Evolutionary conservation across 2,888 invertebrate genomes (phyloP), one percentile per base, ranked within the genome.

Genomic region (Lepeophtheirus nordmannii): DNA sequence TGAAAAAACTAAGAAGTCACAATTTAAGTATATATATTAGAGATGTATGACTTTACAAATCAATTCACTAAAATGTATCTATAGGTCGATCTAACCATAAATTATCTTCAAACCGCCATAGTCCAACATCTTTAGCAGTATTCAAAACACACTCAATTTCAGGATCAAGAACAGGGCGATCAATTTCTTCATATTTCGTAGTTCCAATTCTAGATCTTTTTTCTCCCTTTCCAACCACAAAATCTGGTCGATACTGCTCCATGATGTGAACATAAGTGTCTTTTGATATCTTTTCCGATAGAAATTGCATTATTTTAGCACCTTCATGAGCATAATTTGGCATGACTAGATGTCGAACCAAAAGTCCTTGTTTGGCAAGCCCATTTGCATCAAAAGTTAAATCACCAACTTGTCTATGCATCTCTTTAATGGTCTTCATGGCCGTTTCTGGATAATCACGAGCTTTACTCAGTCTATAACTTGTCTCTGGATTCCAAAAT

Each of bases 211-310:
- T 17, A 53, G 63, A 17, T 56, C 63, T 17, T 14, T n/a, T 63
- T 63, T 63, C 63, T 17, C 63, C 63, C 56, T 53, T 53, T 10
- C 63, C 63, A 1, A 63, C 65, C 12, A 17, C 9, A 58, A 65
- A 65, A 10, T 30, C 20, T 22, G 65, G 65, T 30, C 65, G 53
- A 38, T 65, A 65, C 38, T 65, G 65, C 39, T 65, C 65, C 65
- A 65, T 65, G 14, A 65, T 57, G 39, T 65, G 23, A 57, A 65
- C 58, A 37, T 58, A 65, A 1, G 65, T 58, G 39, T 65, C 65
- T 10, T 20, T 65, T n/a, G 65, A 65, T 30, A 65, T 39, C 14
- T 53, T 22, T 14, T 63, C 23, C 1, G 53, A 23, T 22, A 63
- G 30, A 30, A 63, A 63, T 3, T 46, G 22, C 23, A 63, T 20